These are phyloP conservation scores for Dendrolimus kikuchii DNA, from an alignment of 1,140 invertebrate species.

Conservation along the genomic window DNA sequence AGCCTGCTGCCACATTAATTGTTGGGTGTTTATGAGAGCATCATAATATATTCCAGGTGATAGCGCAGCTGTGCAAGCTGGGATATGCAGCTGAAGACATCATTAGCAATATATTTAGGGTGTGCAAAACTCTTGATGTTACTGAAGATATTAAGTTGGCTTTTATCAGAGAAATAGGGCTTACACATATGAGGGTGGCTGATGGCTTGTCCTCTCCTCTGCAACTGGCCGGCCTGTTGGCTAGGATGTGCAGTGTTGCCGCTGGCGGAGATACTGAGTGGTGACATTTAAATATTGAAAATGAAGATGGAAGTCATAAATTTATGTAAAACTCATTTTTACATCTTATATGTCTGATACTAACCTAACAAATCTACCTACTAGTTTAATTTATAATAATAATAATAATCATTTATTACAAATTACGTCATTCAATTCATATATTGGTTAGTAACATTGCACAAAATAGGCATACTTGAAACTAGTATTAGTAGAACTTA, in stretches of 20 bases:
- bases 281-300: background rate
- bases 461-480: no score
- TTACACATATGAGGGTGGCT: slow-evolving; percentile 91
- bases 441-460: no score
- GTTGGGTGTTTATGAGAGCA: no score
- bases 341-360: no score
- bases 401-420: no score
- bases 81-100: slow-evolving; percentile 98
- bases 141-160: slow-evolving; percentile 88
- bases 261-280: slow-evolving; percentile 8
- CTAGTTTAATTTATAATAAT: no score
- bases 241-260: slow-evolving; percentile 80
- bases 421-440: no score
- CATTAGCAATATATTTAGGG: slow-evolving; percentile 94
- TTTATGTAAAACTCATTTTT: no score
- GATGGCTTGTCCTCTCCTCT: slow-evolving; percentile 91
- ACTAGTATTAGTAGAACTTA: no score
- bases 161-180: slow-evolving; percentile 95
- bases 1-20: no score
- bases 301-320: no score
- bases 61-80: slow-evolving; percentile 91
- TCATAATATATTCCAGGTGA: slow-evolving; percentile 70
- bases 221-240: slow-evolving; percentile 92
- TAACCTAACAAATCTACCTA: no score
- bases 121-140: slow-evolving; percentile 90